These are phyloP conservation scores for Fukomys damarensis DNA, from an alignment of 2,113 vertebrate genomes.

Conservation along the genomic window DNA sequence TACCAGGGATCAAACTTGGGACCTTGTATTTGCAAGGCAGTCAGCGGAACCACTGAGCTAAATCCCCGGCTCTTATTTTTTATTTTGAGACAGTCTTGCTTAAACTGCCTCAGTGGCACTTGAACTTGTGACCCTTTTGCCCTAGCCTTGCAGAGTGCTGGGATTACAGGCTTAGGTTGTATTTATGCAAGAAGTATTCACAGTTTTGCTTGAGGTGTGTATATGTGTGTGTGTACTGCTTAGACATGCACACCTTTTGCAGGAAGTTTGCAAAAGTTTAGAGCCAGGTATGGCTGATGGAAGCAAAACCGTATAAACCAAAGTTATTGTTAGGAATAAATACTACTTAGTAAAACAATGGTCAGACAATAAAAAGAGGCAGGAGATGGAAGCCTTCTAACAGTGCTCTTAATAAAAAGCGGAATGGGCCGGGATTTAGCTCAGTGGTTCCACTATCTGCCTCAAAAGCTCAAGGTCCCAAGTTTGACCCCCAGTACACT, in stretches of 20 bases:
- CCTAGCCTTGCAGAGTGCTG: neutral
- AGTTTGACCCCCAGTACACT: no score
- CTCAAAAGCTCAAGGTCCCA: no score
- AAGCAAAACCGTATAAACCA: neutral
- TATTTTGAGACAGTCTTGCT: neutral
- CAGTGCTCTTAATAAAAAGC: neutral
- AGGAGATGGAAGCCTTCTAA: neutral
- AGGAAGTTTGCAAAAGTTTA: neutral
- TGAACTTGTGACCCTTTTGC: neutral
- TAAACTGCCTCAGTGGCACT: neutral
- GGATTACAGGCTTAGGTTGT: neutral
- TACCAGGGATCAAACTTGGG: no score
- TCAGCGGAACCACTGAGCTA: no score
- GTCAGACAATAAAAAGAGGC: neutral
- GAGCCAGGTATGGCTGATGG: neutral
- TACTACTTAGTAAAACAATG: neutral
- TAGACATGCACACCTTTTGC: neutral
- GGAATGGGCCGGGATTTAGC: no score
- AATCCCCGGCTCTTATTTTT: neutral
- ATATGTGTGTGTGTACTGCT: neutral
- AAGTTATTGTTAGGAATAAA: neutral
- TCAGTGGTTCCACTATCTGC: no score
- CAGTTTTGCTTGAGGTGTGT: neutral
- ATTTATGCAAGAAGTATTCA: neutral
- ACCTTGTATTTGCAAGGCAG: no score